A percentile compares a stretch with the other conserved stretches of the same genome.
Evolutionary conservation across 2,797 vertebrate genomes (phyloP).

Genomic region (Sebastes trivittatus): DNA sequence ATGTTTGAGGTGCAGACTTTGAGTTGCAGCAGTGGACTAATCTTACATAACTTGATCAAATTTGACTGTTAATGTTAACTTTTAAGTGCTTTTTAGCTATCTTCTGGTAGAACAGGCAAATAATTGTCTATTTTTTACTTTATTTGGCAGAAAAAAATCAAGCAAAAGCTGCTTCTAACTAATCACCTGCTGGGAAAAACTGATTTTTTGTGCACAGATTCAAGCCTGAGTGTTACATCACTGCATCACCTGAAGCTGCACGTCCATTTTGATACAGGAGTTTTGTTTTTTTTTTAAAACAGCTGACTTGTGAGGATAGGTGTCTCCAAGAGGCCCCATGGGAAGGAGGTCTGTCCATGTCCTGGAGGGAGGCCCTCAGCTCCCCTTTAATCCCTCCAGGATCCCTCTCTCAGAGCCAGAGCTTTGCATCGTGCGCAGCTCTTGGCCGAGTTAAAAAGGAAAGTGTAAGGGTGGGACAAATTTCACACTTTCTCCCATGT

Average conservation of each 20-base stretch:
- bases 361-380: constrained; percentile 65
- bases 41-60: neutral
- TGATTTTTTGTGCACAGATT: neutral
- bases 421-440: constrained; percentile 60
- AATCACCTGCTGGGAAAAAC: neutral
- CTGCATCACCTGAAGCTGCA: neutral
- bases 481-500: constrained; percentile 72
- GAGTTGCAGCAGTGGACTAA: neutral
- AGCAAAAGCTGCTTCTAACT: neutral
- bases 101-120: neutral
- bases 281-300: no score
- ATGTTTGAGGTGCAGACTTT: neutral
- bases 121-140: neutral
- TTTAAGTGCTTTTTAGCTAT: neutral
- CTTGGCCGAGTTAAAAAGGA: constrained; percentile 67
- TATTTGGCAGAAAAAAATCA: neutral
- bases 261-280: constrained; percentile 5
- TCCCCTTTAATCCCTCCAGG: constrained; percentile 66
- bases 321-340: constrained; percentile 32
- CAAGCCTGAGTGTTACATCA: neutral
- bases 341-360: constrained; percentile 52
- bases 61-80: neutral
- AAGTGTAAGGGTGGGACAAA: constrained; percentile 62
- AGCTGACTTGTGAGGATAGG: constrained; percentile 37
- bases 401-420: constrained; percentile 63